Evolutionary conservation across 64 coral and sea anemone species (phyloP).

Genomic region (Actinia tenebrosa): DNA sequence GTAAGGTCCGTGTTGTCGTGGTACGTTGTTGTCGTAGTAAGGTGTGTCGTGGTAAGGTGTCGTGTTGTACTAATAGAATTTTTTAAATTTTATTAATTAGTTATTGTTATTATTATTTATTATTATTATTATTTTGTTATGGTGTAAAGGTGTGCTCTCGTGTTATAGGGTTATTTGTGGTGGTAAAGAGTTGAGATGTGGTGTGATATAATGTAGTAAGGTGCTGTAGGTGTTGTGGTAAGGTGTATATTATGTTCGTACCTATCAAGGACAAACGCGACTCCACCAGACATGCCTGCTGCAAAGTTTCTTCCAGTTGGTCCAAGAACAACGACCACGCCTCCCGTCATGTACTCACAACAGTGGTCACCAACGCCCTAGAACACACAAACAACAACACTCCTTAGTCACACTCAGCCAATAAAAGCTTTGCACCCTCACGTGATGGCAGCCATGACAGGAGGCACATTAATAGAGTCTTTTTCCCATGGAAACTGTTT

Average conservation of each 20-base stretch:
- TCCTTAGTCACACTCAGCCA: not conserved
- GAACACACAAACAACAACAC: not conserved
- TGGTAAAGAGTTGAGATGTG: not conserved
- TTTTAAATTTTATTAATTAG: no score
- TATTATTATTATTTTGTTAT: not conserved
- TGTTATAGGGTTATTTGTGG: not conserved
- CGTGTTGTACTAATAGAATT: not conserved
- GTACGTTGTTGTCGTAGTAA: not conserved
- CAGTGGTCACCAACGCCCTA: slow-evolving; percentile 95
- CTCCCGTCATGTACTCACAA: slow-evolving; percentile 99
- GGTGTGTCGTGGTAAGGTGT: not conserved
- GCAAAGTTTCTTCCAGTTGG: slow-evolving; percentile 88
- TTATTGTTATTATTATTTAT: no score
- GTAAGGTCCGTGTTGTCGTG: not conserved
- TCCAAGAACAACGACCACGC: slow-evolving; percentile 70
- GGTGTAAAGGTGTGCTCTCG: not conserved
- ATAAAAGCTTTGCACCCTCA: no score
- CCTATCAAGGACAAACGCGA: slow-evolving; percentile 86
- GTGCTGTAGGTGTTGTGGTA: not conserved
- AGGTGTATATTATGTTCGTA: not conserved
- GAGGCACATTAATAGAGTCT: no score
- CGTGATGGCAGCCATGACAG: no score
- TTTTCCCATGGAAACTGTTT: no score
- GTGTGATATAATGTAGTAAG: not conserved
- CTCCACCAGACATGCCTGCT: slow-evolving; percentile 91